Evolutionary conservation across 2,888 invertebrate genomes (phyloP), one percentile per base, ranked within the genome.

Genomic region (Megaustenia siamemsis): DNA sequence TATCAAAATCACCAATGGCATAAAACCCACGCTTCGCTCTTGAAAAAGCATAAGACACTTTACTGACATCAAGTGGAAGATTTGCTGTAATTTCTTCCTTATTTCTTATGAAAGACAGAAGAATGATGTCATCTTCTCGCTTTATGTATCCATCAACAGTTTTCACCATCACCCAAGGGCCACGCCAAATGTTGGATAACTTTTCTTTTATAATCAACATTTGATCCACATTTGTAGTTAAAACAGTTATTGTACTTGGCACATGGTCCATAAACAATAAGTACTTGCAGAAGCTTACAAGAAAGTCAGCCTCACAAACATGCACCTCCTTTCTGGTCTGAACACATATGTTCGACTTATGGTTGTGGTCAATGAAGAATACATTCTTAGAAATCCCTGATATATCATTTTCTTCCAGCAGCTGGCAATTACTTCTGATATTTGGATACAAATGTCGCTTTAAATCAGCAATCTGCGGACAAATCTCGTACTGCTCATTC

Each of bases 401-500:
- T 8, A 93, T 86, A 32, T 89, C 49, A 18, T 87, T 87, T 75
- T 90, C 89, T 0, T 76, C 21, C 24, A 28, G 24, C 0, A 93
- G 92, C 40, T 86, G 86, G 10, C 81, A 86, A 82, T 93, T 89
- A 78, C 93, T 90, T 35, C 86, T 75, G 35, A 93, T 90, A 18
- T 89, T 53, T 32, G 90, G 88, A 83, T 94, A 93, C 60, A 93
- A 91, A 82, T 89, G 87, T 21, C 87, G 86, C 84, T 93, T 87
- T 21, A 93, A 78, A 1, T 82, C 80, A 0, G 93, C 89, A 53
- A 93, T 93, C 49, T 92, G 90, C n/a, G 93, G 93, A 71, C 93
- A 85, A 93, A 94, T 94, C 66, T 93, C 86, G 83, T 93, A 93
- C 84, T 98, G 98, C 0, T 95, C 95, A 28, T 95, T 94, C 0